A percentile compares a stretch with the other conserved stretches of the same genome.
Conservation (phyloP, 2,888 invertebrate genomes). For the Beris morrisii region DNA sequence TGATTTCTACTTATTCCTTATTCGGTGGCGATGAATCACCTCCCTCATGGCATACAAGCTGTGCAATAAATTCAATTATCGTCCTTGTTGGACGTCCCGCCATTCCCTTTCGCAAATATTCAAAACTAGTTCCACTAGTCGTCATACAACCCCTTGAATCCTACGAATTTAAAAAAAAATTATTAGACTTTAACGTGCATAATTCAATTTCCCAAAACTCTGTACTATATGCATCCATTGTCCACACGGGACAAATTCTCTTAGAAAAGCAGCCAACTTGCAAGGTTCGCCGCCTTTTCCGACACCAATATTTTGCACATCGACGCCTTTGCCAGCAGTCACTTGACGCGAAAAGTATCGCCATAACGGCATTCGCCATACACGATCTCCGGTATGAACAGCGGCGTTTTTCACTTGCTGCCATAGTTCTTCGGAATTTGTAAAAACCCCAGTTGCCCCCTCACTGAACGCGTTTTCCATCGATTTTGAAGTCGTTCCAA, state of each 20-base stretch:
- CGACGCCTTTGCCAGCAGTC: constrained; percentile 57
- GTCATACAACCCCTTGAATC: constrained; percentile 76
- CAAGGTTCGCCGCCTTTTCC: constrained; percentile 63
- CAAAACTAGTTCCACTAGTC: constrained; percentile 64
- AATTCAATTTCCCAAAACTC: neutral
- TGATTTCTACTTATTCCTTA: too few relatives aligned
- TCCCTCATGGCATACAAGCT: constrained; percentile 56
- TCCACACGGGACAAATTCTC: constrained; percentile 69
- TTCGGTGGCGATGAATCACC: neutral
- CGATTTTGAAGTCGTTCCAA: constrained; percentile 75
- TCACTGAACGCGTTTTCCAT: constrained; percentile 64
- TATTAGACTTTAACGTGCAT: neutral
- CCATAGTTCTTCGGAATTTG: constrained; percentile 72
- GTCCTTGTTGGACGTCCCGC: constrained; percentile 78
- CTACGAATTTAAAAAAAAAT: constrained; percentile 40
- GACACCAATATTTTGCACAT: constrained; percentile 61
- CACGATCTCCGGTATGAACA: constrained; percentile 72
- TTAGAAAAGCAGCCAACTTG: constrained; percentile 76
- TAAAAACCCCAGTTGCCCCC: constrained; percentile 71
- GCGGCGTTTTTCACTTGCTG: constrained; percentile 68
- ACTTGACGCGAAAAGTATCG: constrained; percentile 68
- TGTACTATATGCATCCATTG: constrained; percentile 75
- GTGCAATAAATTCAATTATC: constrained; percentile 69
- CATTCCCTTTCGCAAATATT: constrained; percentile 68
- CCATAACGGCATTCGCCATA: constrained; percentile 85